Conservation (phyloP, 2,797 vertebrate species). For the Gallinago solitaria region DNA sequence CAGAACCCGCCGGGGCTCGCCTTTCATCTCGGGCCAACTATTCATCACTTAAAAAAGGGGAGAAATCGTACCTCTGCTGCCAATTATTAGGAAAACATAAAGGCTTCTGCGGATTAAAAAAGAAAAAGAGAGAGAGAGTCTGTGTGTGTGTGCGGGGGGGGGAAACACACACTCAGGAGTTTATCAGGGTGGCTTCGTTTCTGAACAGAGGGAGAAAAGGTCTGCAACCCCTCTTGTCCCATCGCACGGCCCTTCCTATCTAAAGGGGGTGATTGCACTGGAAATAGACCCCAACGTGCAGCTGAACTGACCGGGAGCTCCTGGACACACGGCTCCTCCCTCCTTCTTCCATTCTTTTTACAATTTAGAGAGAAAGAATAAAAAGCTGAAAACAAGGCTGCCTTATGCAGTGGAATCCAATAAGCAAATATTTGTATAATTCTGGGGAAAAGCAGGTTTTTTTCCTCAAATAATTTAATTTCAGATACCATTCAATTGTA, state of each 20-base stretch:
- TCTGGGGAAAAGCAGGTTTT: background rate
- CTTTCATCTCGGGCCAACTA: constrained; percentile 91
- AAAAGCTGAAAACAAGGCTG: constrained; percentile 3
- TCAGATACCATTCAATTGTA: background rate
- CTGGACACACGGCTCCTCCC: background rate
- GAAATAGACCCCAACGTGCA: background rate
- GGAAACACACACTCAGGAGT: background rate
- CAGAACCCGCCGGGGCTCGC: constrained; percentile 79
- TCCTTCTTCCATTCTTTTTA: background rate
- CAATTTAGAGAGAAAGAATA: background rate
- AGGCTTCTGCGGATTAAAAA: constrained; percentile 79
- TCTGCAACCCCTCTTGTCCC: background rate
- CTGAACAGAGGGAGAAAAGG: background rate
- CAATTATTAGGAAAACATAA: constrained; percentile 90
- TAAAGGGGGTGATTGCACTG: background rate
- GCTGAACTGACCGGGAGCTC: background rate
- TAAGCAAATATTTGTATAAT: background rate
- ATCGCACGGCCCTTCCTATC: accelerated
- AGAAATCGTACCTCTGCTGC: constrained; percentile 83
- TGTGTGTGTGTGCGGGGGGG: background rate
- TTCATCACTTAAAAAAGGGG: constrained; percentile 90
- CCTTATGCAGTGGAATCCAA: background rate
- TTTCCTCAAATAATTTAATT: background rate
- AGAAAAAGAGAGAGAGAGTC: background rate
- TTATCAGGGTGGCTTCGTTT: constrained; percentile 43